Percentiles rank a stretch among this genome's conserved stretches.
phyloP scores from a whole-genome alignment of 2,888 invertebrate genomes.

The Mesorhabditis belari region DNA sequence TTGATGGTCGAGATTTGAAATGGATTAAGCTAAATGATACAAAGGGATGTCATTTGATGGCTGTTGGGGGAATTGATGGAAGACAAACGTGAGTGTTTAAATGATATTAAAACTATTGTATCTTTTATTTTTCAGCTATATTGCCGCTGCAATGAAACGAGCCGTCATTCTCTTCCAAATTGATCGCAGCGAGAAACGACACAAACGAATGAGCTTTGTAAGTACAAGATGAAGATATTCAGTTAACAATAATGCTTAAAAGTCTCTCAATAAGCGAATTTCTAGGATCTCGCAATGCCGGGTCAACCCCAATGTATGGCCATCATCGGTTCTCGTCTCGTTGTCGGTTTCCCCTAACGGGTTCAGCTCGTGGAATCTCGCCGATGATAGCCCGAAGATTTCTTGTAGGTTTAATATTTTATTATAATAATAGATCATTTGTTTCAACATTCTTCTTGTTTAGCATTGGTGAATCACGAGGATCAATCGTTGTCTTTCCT shows the following conservation, averaged over 20 bases:
- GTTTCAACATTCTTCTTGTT: too few relatives aligned
- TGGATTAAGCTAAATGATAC: conserved; percentile 83
- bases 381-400: conserved; percentile 63
- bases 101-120: background rate
- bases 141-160: conserved; percentile 87
- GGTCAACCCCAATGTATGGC: conserved; percentile 66
- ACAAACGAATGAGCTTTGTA: conserved; percentile 65
- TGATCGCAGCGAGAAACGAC: conserved; percentile 78
- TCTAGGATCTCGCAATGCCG: conserved; percentile 76
- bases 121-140: conserved; percentile 58
- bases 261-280: background rate
- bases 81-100: background rate
- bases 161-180: conserved; percentile 64
- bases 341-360: conserved; percentile 85
- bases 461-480: conserved; percentile 53
- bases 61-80: conserved; percentile 49
- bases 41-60: conserved; percentile 75
- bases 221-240: conserved; percentile 1
- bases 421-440: too few relatives aligned
- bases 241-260: background rate
- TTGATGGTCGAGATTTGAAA: conserved; percentile 91
- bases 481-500: conserved; percentile 56
- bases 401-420: conserved; percentile 21
- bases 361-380: conserved; percentile 81
- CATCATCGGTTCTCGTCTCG: conserved; percentile 67